A percentile compares a stretch with the other conserved stretches of the same genome.
Evolutionary conservation across 2,797 vertebrate genomes (phyloP).

Genomic region (Gambusia yucatana): DNA sequence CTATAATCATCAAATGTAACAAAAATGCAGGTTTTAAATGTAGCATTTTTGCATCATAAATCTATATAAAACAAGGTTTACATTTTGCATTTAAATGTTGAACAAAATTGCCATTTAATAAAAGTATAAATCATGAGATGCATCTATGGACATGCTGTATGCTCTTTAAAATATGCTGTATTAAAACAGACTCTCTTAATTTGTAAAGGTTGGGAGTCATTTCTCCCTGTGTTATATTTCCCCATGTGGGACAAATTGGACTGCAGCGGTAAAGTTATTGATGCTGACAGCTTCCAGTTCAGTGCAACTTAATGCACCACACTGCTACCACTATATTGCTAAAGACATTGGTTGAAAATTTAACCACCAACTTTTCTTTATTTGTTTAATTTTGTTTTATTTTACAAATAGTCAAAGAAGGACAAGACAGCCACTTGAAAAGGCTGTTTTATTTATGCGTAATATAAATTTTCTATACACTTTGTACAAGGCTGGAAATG

Average conservation of each 20-base stretch:
- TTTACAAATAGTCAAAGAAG: conserved; percentile 50
- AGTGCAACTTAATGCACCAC: conserved; percentile 39
- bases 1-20: background rate
- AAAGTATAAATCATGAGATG: background rate
- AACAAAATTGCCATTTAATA: background rate
- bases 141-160: background rate
- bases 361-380: conserved; percentile 11
- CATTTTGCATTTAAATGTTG: background rate
- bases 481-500: conserved; percentile 46
- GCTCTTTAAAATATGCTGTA: background rate
- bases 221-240: background rate
- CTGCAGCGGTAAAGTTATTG: conserved; percentile 50
- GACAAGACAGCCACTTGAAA: conserved; percentile 59
- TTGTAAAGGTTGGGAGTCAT: background rate
- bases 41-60: background rate
- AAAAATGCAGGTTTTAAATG: background rate
- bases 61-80: background rate
- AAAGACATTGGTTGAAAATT: conserved; percentile 28
- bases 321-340: conserved; percentile 66
- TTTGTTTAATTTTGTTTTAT: conserved; percentile 22
- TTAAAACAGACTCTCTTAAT: background rate
- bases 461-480: conserved; percentile 44
- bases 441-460: conserved; percentile 71
- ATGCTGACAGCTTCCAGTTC: conserved; percentile 35
- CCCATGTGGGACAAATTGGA: conserved; percentile 48